Evolutionary conservation across 2,888 invertebrate genomes (phyloP), one percentile per base, ranked within the genome.

Genomic region (Drosophila neonasuta): DNA sequence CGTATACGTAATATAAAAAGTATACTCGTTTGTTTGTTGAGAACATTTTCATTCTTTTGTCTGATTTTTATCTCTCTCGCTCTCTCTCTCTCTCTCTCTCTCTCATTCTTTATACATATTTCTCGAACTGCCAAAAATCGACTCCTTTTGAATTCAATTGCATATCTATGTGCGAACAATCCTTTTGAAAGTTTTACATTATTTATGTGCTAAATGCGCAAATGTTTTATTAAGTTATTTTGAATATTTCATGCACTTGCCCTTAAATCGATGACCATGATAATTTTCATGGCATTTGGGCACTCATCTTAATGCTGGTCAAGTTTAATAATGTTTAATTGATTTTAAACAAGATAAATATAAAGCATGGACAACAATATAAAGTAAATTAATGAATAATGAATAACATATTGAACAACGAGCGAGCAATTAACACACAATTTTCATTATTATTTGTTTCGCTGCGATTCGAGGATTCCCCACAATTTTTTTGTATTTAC

Each of bases 351-450:
- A 76, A 65, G 66, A 69, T 32, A 32, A 55, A 65, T 60, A 66
- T 44, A 57, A 63, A 30, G 10, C 6, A 1, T 41, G 17, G 24
- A 45, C 10, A 44, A 49, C 11, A 45, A 17, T 44, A 60, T 54
- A 67, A 74, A 82, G 68, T 82, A 51, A 55, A 49, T 79, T 59
- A 72, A 81, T 79, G 42, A 29, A 49, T 80, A 79, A 84, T 69
- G 56, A 65, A 82, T 71, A 80, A 59, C 77, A 82, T 71, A 85
- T 82, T 69, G 69, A 65, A 64, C 46, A 57, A 65, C 68, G 65
- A 71, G 55, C 49, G 8, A 65, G 61, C 86, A 82, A 80, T 80
- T 85, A 85, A 85, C 69, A 71, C 74, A 80, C 77, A 82, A 65
- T 77, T 82, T 71, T 67, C 58, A 69, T 77, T 74, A 65, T 67